These are phyloP conservation scores for Cyprinella venusta DNA, from an alignment of 2,797 vertebrate genomes.

Conservation along the genomic window DNA sequence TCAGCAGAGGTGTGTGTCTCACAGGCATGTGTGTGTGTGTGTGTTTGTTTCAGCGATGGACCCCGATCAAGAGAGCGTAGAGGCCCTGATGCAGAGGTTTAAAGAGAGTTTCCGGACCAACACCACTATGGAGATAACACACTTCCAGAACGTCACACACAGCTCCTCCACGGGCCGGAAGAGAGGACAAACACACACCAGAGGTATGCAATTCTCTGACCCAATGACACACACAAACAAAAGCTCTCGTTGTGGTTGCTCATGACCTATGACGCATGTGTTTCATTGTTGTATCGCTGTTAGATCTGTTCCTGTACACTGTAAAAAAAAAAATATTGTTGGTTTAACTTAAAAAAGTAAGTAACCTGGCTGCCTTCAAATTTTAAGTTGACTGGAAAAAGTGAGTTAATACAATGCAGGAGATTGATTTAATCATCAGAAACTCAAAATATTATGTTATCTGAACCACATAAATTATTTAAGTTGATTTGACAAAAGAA, in stretches of 20 bases:
- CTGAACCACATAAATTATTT: no score
- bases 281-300: not conserved
- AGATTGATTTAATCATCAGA: no score
- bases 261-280: not conserved
- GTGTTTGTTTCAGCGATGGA: slow-evolving; percentile 78
- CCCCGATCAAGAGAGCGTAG: slow-evolving; percentile 89
- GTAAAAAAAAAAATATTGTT: no score
- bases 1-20: slow-evolving; percentile 20
- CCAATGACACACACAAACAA: not conserved
- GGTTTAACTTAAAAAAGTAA: no score
- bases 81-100: slow-evolving; percentile 96
- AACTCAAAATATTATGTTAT: no score
- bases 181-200: slow-evolving; percentile 84
- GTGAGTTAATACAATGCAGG: no score
- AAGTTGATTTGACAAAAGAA: no score
- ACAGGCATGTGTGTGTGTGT: slow-evolving; percentile 31
- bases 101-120: slow-evolving; percentile 95
- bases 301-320: not conserved
- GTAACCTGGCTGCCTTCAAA: no score
- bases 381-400: no score
- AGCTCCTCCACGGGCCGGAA: slow-evolving; percentile 84
- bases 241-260: not conserved
- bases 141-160: slow-evolving; percentile 88
- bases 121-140: slow-evolving; percentile 89
- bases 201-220: slow-evolving; percentile 77